These are phyloP conservation scores for Anneissia japonica DNA, from an alignment of 35 echinoderm and acorn worm species.

Conservation along the genomic window DNA sequence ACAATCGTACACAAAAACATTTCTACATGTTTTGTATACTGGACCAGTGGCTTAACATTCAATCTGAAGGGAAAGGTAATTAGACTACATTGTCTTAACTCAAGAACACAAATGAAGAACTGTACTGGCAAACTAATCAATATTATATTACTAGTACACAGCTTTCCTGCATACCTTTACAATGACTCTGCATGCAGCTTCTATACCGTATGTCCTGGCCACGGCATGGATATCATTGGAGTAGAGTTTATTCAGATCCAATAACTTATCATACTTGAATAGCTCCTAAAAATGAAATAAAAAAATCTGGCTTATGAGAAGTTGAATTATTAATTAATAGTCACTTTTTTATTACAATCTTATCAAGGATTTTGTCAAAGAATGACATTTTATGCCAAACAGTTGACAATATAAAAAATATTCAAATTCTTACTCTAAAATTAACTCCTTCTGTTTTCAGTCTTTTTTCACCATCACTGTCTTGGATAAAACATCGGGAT, in stretches of 20 bases:
- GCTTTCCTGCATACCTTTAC: too few relatives aligned
- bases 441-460: conserved; percentile 80
- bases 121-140: too few relatives aligned
- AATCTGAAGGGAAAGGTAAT: too few relatives aligned
- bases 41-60: too few relatives aligned
- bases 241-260: conserved; percentile 72
- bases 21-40: too few relatives aligned
- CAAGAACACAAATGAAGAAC: too few relatives aligned
- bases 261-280: conserved; percentile 65
- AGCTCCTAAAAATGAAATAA: conserved; percentile 57
- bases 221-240: conserved; percentile 94
- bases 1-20: too few relatives aligned
- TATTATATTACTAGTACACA: too few relatives aligned
- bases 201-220: conserved; percentile 86
- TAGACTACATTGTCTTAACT: too few relatives aligned
- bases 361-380: not conserved
- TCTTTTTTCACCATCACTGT: conserved; percentile 37
- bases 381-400: not conserved
- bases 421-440: conserved; percentile 49
- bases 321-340: not conserved
- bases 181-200: conserved; percentile 77
- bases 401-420: not conserved
- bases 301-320: not conserved
- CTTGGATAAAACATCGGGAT: conserved; percentile 57
- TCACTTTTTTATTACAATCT: not conserved